These are phyloP conservation scores for Drosophila mauritiana DNA, from an alignment of 1,140 invertebrate species.

Conservation along the genomic window DNA sequence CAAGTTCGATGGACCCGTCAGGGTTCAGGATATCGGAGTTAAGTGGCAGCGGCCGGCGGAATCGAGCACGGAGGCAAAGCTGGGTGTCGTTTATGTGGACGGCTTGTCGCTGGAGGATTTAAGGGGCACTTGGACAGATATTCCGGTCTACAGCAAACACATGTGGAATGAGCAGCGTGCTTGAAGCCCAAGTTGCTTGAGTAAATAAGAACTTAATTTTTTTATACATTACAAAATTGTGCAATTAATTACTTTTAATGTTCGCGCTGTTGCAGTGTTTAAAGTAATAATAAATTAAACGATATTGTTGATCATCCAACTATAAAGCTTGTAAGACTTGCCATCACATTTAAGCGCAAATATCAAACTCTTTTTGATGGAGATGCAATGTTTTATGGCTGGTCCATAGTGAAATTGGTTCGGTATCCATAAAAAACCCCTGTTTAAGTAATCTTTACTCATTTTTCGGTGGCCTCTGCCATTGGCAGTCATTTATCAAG, in stretches of 20 bases:
- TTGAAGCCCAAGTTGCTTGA: not conserved
- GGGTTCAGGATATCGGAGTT: constrained; percentile 67
- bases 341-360: no score
- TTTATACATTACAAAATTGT: no score
- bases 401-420: not conserved
- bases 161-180: constrained; percentile 8
- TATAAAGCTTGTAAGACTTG: no score
- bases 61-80: constrained; percentile 18
- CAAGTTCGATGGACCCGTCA: constrained; percentile 61
- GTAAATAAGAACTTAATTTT: not conserved
- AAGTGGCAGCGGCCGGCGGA: constrained; percentile 33
- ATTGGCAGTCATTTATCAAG: not conserved
- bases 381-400: not conserved
- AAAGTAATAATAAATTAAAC: not conserved
- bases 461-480: not conserved
- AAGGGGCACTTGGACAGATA: not conserved
- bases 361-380: no score
- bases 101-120: constrained; percentile 33
- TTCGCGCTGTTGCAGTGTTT: not conserved
- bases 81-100: constrained; percentile 70
- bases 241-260: no score
- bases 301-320: no score
- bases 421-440: not conserved
- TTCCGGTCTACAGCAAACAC: constrained; percentile 19
- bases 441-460: not conserved